Conservation (phyloP, 2,113 vertebrate genomes). For the Helogale parvula region DNA sequence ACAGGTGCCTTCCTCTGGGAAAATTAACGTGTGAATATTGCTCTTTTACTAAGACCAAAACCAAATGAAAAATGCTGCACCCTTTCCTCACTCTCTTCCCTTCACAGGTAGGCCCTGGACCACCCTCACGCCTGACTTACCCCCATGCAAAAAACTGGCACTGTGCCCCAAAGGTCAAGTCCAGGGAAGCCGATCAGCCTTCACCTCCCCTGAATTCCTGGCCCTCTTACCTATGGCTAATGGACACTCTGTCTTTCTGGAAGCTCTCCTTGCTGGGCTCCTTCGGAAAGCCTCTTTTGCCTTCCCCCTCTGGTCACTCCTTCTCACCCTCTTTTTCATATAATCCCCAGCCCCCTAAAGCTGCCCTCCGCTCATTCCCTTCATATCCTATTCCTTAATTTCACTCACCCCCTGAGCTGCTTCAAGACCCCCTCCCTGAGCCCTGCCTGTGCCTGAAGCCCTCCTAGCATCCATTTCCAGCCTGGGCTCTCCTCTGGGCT, state of each 20-base stretch:
- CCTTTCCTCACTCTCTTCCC: not conserved
- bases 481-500: not conserved
- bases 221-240: too few species aligned
- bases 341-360: not conserved
- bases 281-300: not conserved
- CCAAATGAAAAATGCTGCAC: not conserved
- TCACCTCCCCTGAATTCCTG: not conserved
- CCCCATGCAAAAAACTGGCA: not conserved
- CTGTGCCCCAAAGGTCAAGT: not conserved
- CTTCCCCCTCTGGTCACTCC: not conserved
- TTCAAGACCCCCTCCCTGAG: not conserved
- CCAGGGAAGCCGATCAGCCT: not conserved
- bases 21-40: slow-evolving; percentile 32
- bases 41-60: slow-evolving; percentile 38
- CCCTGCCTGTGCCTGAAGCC: not conserved
- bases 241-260: not conserved
- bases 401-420: not conserved
- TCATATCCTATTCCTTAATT: not conserved
- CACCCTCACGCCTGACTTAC: not conserved
- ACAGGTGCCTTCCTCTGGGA: slow-evolving; percentile 41
- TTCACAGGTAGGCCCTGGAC: not conserved
- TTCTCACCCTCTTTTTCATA: not conserved
- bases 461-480: not conserved
- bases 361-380: not conserved
- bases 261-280: not conserved